A percentile compares a stretch with the other conserved stretches of the same genome.
Evolutionary conservation across 92 coral and sea anemone species (phyloP).

Genomic region (Paramuricea clavata): DNA sequence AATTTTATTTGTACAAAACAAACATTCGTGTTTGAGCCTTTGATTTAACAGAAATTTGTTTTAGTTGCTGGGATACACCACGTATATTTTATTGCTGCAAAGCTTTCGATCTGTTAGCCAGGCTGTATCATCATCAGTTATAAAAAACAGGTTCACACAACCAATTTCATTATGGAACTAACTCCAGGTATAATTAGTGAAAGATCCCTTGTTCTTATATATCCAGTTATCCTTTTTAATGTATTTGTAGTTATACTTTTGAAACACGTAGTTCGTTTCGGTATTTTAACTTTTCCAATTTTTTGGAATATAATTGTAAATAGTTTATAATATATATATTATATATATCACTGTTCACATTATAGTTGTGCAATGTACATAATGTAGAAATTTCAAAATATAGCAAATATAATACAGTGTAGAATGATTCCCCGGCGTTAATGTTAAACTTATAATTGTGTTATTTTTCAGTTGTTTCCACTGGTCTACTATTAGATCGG

Average conservation of each 20-base stretch:
- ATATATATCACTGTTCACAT: not conserved
- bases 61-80: too few relatives aligned
- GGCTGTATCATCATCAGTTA: too few relatives aligned
- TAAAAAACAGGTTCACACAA: too few relatives aligned
- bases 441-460: not conserved
- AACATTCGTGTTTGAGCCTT: too few relatives aligned
- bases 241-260: not conserved
- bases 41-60: too few relatives aligned
- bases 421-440: not conserved
- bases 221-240: not conserved
- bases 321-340: not conserved
- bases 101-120: too few relatives aligned
- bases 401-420: not conserved
- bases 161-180: too few relatives aligned
- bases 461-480: too few relatives aligned
- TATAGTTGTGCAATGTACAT: not conserved
- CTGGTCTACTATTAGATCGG: too few relatives aligned
- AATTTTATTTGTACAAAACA: too few relatives aligned
- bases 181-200: not conserved
- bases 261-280: not conserved
- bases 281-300: constrained; percentile 4
- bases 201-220: not conserved
- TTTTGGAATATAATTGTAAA: not conserved
- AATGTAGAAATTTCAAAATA: not conserved
- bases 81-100: too few relatives aligned